These are phyloP conservation scores for Myopa testacea DNA, from an alignment of 2,888 invertebrate genomes.

Conservation along the genomic window DNA sequence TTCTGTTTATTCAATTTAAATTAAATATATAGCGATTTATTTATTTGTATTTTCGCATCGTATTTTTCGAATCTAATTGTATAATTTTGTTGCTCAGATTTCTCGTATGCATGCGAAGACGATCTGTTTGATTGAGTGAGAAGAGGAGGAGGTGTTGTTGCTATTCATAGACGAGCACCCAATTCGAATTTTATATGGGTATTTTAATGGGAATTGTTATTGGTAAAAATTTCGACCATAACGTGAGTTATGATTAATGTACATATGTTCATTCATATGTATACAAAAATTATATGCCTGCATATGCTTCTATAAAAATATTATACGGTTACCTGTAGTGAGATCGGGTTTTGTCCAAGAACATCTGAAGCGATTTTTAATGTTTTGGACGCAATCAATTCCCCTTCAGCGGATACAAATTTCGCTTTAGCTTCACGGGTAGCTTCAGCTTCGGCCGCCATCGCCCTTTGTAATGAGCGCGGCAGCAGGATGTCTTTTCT, in stretches of 20 bases:
- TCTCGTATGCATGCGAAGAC: no score
- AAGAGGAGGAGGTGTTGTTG: no score
- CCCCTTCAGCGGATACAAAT: conserved; percentile 61
- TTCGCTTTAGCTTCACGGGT: conserved; percentile 59
- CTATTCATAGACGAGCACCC: no score
- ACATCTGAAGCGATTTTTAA: conserved; percentile 60
- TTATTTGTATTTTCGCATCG: no score
- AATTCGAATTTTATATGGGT: no score
- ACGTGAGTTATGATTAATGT: not conserved
- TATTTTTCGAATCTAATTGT: no score
- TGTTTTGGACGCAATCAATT: conserved; percentile 54
- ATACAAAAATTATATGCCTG: not conserved
- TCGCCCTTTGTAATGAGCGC: conserved; percentile 52
- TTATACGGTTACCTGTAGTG: conserved; percentile 53
- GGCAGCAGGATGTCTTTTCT: conserved; percentile 60
- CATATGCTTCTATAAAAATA: not conserved
- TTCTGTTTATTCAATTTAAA: no score
- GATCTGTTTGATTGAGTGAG: no score
- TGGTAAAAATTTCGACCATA: no score
- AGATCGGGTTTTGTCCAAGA: conserved; percentile 55
- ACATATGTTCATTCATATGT: not conserved
- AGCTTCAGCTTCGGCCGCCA: conserved; percentile 62
- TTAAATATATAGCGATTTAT: no score
- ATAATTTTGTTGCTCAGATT: no score
- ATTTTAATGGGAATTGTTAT: no score